These are phyloP conservation scores for Neolamprologus hecqui DNA, from an alignment of 2,113 vertebrate genomes.

Conservation along the genomic window DNA sequence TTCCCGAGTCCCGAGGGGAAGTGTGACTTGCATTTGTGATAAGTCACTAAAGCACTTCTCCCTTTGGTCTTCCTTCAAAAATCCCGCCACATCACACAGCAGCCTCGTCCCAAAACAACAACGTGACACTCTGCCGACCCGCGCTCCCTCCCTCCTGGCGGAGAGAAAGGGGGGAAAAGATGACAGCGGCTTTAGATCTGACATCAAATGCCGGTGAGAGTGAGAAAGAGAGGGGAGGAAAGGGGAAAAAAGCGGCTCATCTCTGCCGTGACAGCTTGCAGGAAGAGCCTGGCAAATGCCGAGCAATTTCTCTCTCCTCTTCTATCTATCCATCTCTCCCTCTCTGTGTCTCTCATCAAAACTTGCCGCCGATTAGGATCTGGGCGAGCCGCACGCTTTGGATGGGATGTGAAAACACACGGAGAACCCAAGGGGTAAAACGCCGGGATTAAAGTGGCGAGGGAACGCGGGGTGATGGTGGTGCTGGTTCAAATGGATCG, in stretches of 20 bases:
- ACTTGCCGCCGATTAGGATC: constrained; percentile 66
- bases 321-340: constrained; percentile 29
- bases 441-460: constrained; percentile 63
- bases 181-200: constrained; percentile 70
- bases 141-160: constrained; percentile 51
- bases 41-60: constrained; percentile 41
- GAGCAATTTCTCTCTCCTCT: constrained; percentile 26
- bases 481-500: constrained; percentile 49
- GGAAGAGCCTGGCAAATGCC: constrained; percentile 48
- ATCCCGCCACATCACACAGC: constrained; percentile 61
- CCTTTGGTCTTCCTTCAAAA: constrained; percentile 64
- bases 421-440: constrained; percentile 60
- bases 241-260: constrained; percentile 41
- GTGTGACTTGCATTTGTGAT: constrained; percentile 40
- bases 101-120: constrained; percentile 62
- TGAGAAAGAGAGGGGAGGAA: constrained; percentile 27
- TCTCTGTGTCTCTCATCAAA: constrained; percentile 49
- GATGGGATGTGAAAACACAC: constrained; percentile 57
- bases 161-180: constrained; percentile 31
- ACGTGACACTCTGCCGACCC: constrained; percentile 61
- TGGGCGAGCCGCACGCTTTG: constrained; percentile 27
- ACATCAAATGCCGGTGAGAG: constrained; percentile 62
- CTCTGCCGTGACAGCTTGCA: constrained; percentile 63
- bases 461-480: constrained; percentile 39
- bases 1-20: constrained; percentile 7